These are phyloP conservation scores for Malurus leucopterus DNA, from an alignment of 2,797 vertebrate species.

Conservation along the genomic window DNA sequence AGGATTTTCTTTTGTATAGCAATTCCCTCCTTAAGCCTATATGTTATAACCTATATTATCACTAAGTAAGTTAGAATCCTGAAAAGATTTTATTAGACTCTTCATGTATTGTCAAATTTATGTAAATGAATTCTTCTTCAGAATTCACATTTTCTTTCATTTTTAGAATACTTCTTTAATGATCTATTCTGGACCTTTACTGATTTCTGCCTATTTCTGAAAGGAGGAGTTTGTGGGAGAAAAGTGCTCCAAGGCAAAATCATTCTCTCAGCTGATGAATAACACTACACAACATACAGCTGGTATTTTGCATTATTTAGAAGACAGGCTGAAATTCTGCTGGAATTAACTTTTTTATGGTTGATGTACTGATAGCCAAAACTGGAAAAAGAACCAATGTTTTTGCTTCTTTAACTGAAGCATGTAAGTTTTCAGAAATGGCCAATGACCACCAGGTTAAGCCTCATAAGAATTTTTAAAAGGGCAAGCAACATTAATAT, in stretches of 20 bases:
- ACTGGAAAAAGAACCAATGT: background rate
- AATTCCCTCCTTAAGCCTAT: background rate
- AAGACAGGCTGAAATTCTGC: background rate
- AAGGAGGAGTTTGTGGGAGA: background rate
- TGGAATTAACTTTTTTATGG: background rate
- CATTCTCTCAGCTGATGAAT: slow-evolving; percentile 7
- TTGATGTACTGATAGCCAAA: background rate
- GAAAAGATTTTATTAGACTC: background rate
- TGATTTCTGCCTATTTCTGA: slow-evolving; percentile 8
- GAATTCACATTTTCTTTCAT: background rate
- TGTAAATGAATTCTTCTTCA: background rate
- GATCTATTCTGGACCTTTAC: background rate
- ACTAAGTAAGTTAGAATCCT: background rate
- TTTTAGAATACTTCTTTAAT: background rate
- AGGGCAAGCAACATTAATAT: background rate
- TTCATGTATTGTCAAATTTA: background rate
- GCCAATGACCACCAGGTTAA: background rate
- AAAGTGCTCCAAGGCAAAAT: slow-evolving; percentile 27
- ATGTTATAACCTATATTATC: background rate
- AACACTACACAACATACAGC: background rate
- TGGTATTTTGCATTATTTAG: slow-evolving; percentile 36
- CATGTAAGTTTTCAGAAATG: background rate
- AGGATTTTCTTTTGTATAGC: background rate
- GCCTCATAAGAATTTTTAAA: background rate
- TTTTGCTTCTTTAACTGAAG: background rate